phyloP scores from a whole-genome alignment of 1,140 invertebrate genomes.

The Popillia japonica region DNA sequence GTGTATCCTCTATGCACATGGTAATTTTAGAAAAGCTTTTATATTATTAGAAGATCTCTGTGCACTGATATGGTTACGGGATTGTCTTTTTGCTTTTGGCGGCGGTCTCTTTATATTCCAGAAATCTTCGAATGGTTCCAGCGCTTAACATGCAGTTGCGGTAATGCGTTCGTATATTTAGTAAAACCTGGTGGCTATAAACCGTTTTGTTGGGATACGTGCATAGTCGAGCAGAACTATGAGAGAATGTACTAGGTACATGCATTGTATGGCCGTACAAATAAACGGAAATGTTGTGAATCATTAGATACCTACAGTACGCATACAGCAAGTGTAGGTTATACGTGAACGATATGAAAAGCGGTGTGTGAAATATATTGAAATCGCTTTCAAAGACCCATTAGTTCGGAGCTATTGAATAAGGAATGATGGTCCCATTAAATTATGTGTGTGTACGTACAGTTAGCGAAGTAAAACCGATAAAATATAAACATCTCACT shows the following conservation, averaged over 20 bases:
- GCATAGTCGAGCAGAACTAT: conserved; percentile 10
- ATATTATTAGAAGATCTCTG: neutral
- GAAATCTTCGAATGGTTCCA: neutral
- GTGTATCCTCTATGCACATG: neutral
- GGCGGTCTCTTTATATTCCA: conserved; percentile 20
- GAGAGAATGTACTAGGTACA: neutral
- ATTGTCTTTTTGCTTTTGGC: conserved; percentile 17
- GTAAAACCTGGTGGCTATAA: conserved; percentile 2
- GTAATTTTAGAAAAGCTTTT: conserved; percentile 26
- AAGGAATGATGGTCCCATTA: neutral
- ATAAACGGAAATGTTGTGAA: conserved; percentile 30
- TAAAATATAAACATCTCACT: conserved; percentile 13
- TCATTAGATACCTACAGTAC: neutral
- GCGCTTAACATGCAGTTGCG: neutral
- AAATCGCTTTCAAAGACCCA: neutral
- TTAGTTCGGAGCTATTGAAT: conserved; percentile 25
- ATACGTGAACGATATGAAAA: neutral
- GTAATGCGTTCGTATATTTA: neutral
- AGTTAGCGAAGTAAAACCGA: neutral
- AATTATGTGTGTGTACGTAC: neutral
- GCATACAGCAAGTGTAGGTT: neutral
- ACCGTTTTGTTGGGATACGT: conserved; percentile 22
- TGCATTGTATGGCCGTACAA: neutral
- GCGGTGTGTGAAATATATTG: conserved; percentile 21
- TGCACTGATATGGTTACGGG: neutral